Evolutionary conservation across 2,113 vertebrate genomes (phyloP), one percentile per base, ranked within the genome.

Genomic region (Gymnarchus niloticus): DNA sequence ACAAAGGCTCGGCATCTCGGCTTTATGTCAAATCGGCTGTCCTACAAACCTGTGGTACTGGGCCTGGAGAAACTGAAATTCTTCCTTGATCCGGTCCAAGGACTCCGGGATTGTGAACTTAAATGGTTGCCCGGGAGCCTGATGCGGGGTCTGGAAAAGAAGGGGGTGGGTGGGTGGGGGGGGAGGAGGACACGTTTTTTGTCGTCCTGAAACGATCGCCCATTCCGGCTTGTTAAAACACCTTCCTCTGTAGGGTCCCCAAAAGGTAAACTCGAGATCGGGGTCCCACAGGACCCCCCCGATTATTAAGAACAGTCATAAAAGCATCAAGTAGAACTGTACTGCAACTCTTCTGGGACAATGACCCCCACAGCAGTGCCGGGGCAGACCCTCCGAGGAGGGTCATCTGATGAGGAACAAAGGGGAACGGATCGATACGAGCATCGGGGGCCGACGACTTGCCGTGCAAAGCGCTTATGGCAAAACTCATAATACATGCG

Each of bases 61-160:
- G 7, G 97, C 97, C 90, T 98, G 97, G 33, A 98, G 94, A 87
- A 98, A 98, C 95, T 98, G 97, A 92, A 98, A 98, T 92, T 98
- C 97, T 92, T 98, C 97, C 87, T 98, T 98, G 92, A 98, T 98
- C 87, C 97, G 95, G 88, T 98, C 97, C 91, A 97, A 93, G 61
- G 97, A 97, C 91, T 98, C 97, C 65, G 95, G 96, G 90, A 98
- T 96, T 25, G 97, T 98, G 92, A 98, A 98, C 92, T 98, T 98
- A 93, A 98, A 97, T 85, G 96, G 95, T 93, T 98, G 97, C 76
- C 96, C 97, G 89, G 96, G 96, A 92, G 94, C 94, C 94, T 98
- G 97, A 89, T 97, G 97, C 83, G 96, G 95, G 33, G 84, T 57
- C 84, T 85, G 84, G 28, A 54, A 83, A 57, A 61, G 83, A 21